phyloP scores from a whole-genome alignment of 1,140 invertebrate species.

The Dinothrombium tinctorium region DNA sequence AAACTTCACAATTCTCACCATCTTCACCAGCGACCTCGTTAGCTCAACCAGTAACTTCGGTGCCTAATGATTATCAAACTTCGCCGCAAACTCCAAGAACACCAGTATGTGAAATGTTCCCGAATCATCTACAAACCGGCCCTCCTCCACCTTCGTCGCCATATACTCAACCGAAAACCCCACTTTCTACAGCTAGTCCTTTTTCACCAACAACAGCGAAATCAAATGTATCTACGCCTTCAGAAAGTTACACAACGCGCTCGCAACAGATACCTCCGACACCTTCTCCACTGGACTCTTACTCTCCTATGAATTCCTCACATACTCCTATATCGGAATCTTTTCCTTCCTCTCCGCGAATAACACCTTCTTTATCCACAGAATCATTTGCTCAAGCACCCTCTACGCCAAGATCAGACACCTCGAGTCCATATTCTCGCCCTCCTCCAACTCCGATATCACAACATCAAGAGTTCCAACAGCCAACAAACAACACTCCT shows the following conservation, averaged over 20 bases:
- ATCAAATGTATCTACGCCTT: too few relatives aligned
- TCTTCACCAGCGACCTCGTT: neutral
- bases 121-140: neutral
- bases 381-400: slow-evolving; percentile 5
- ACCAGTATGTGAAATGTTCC: too few relatives aligned
- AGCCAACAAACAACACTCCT: slow-evolving; percentile 17
- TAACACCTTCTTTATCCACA: neutral
- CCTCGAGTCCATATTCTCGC: neutral
- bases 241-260: too few relatives aligned
- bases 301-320: neutral
- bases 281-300: neutral
- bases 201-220: neutral
- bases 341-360: neutral
- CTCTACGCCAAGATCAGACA: slow-evolving; percentile 4
- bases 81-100: too few relatives aligned
- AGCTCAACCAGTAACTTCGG: slow-evolving; percentile 1
- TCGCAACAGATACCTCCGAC: neutral
- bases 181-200: neutral
- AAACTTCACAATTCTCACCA: slow-evolving; percentile 8
- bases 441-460: neutral
- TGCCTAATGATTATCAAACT: too few relatives aligned
- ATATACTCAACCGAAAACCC: neutral
- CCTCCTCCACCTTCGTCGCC: neutral
- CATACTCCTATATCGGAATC: neutral
- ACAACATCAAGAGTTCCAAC: neutral